Percentiles rank a stretch among this genome's conserved stretches.
phyloP scores from a whole-genome alignment of 2,888 invertebrate genomes.

The Polymixis flavicincta region DNA sequence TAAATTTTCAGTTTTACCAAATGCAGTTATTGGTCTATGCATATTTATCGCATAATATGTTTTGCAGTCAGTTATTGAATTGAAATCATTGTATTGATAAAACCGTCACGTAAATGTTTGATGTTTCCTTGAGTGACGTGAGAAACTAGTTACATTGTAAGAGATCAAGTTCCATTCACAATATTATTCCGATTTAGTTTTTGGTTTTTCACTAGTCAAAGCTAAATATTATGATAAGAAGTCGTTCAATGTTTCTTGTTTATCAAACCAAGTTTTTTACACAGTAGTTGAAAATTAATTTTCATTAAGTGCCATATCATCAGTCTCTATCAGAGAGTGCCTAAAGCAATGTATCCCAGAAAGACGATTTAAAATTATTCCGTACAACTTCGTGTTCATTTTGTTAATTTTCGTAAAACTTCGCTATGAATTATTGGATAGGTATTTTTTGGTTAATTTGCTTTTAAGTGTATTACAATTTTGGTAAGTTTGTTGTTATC shows the following conservation, averaged over 20 bases:
- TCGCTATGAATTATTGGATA: background rate
- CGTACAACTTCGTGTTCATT: background rate
- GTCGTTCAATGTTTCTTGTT: conserved; percentile 55
- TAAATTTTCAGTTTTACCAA: background rate
- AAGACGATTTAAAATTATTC: conserved; percentile 11
- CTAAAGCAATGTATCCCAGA: background rate
- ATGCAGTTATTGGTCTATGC: background rate
- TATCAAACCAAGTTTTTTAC: conserved; percentile 51
- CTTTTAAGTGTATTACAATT: background rate
- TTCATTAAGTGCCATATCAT: conserved; percentile 36
- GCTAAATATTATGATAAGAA: conserved; percentile 68
- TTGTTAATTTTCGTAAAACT: conserved; percentile 3
- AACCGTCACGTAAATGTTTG: background rate
- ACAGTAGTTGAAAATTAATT: conserved; percentile 8
- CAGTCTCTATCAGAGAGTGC: conserved; percentile 1
- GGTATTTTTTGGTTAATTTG: conserved; percentile 17
- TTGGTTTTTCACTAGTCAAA: background rate
- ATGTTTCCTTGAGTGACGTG: background rate
- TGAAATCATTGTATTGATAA: too few relatives aligned
- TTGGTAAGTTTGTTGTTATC: background rate
- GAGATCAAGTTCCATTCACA: conserved; percentile 22
- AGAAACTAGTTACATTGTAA: background rate
- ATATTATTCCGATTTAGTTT: conserved; percentile 38
- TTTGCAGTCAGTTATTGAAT: background rate
- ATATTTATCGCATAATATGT: background rate